These are phyloP conservation scores for Macrosteles quadrilineatus DNA, from an alignment of 1,140 invertebrate genomes.

Conservation along the genomic window DNA sequence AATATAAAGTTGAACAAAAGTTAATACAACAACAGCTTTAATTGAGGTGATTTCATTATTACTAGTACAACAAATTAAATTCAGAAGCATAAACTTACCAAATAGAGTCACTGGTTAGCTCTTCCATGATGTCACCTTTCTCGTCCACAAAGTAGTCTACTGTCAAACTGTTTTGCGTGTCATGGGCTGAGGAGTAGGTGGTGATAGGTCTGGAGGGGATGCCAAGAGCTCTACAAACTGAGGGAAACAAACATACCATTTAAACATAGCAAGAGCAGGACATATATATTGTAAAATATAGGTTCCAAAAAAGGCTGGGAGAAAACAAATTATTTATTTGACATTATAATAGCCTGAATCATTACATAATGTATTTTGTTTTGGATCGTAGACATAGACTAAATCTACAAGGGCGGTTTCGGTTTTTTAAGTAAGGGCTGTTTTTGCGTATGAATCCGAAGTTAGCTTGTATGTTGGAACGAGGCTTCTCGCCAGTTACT, in stretches of 20 bases:
- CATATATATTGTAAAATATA: too few species aligned
- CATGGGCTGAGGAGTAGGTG: slow-evolving; percentile 88
- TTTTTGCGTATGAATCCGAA: too few species aligned
- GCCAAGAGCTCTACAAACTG: slow-evolving; percentile 82
- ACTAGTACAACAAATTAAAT: too few species aligned
- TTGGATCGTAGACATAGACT: too few species aligned
- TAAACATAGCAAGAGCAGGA: not conserved
- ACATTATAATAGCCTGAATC: not conserved
- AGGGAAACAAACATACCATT: slow-evolving; percentile 34
- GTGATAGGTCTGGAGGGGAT: slow-evolving; percentile 84
- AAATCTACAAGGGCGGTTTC: too few species aligned
- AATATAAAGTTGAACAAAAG: too few species aligned
- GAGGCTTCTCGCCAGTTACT: too few species aligned
- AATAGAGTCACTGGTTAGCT: slow-evolving; percentile 80
- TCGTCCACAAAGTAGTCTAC: slow-evolving; percentile 86
- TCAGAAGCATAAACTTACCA: too few species aligned
- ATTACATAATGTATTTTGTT: not conserved
- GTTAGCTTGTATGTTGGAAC: too few species aligned
- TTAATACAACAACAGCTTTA: too few species aligned
- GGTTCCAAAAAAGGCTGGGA: not conserved
- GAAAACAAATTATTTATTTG: not conserved
- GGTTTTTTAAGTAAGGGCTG: too few species aligned
- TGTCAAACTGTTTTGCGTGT: slow-evolving; percentile 87
- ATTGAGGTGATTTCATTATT: too few species aligned
- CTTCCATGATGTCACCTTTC: slow-evolving; percentile 76